Conservation (phyloP, 2,888 invertebrate species). For the Coecobrya sp. region DNA sequence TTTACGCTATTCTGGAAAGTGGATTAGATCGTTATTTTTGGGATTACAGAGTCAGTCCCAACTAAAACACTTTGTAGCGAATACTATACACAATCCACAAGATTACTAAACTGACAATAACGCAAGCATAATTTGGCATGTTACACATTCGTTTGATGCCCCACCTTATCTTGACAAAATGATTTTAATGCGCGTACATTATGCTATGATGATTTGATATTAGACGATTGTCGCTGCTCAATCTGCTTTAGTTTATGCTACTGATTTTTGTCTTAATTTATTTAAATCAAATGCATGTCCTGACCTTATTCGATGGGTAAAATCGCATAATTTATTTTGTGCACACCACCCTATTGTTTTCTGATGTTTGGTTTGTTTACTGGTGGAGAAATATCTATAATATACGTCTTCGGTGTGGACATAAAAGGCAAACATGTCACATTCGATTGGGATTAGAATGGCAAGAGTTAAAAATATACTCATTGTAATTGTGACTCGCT, state of each 20-base stretch:
- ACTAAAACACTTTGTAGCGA: background rate
- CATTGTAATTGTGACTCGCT: slow-evolving; percentile 52
- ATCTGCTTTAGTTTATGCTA: background rate
- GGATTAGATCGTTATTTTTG: slow-evolving; percentile 10
- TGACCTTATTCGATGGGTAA: background rate
- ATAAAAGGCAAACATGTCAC: slow-evolving; percentile 37
- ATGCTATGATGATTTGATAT: background rate
- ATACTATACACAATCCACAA: no score
- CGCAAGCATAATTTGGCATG: slow-evolving; percentile 11
- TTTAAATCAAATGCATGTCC: slow-evolving; percentile 30
- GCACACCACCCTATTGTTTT: background rate
- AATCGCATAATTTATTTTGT: background rate
- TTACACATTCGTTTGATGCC: background rate
- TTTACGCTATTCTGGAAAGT: background rate
- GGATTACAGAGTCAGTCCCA: background rate
- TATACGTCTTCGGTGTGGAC: background rate
- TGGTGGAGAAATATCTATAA: background rate
- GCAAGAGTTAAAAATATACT: slow-evolving; percentile 36
- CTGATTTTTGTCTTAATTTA: slow-evolving; percentile 49
- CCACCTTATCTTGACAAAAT: background rate
- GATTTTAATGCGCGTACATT: slow-evolving; percentile 10
- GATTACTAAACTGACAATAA: background rate
- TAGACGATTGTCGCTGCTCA: background rate
- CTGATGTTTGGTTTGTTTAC: background rate
- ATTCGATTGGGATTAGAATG: slow-evolving; percentile 11